Evolutionary conservation across 2,113 vertebrate species (phyloP).

Genomic region (Sylvilagus bachmani): DNA sequence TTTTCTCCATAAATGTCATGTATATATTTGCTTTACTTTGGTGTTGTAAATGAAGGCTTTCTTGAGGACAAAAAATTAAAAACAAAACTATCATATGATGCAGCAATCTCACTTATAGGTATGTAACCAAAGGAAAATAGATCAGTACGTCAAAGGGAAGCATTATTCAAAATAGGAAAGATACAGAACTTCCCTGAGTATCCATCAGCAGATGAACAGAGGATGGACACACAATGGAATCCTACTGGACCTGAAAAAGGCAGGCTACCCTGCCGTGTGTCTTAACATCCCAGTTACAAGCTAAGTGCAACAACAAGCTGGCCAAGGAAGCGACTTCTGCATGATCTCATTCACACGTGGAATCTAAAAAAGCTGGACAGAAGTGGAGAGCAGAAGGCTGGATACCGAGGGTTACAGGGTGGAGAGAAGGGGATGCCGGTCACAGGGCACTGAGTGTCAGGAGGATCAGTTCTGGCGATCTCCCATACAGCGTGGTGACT

Average conservation of each 20-base stretch:
- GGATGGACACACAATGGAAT: background rate
- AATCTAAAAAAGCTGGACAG: background rate
- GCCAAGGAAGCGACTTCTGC: background rate
- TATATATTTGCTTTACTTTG: constrained; percentile 28
- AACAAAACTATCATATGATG: background rate
- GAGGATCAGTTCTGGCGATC: background rate
- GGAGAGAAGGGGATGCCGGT: background rate
- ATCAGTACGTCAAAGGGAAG: background rate
- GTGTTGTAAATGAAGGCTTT: background rate
- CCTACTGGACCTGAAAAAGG: background rate
- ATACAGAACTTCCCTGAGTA: background rate
- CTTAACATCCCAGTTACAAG: background rate
- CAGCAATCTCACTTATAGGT: background rate
- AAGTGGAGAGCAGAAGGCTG: background rate
- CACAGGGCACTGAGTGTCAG: background rate
- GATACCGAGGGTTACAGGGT: background rate
- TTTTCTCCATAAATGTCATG: background rate
- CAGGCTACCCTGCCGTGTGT: background rate
- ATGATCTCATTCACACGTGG: background rate
- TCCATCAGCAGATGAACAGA: background rate
- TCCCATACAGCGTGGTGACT: background rate
- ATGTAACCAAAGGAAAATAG: background rate
- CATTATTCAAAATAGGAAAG: background rate
- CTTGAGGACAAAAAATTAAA: background rate
- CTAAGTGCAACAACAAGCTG: background rate